phyloP scores from a whole-genome alignment of 1,140 invertebrate genomes.

The Mylabris phalerata region DNA sequence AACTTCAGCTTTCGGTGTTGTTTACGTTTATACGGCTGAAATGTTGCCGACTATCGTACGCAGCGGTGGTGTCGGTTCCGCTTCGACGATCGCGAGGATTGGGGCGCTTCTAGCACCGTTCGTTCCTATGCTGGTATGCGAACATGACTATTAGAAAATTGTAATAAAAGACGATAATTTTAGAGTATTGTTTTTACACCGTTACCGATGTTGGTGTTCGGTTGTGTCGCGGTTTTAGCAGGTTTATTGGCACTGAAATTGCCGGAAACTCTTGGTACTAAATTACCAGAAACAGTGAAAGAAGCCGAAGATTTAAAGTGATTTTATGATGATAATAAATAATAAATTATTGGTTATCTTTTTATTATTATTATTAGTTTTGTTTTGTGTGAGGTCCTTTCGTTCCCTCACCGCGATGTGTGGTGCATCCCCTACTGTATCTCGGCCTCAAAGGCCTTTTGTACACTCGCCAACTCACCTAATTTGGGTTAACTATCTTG shows the following conservation, averaged over 20 bases:
- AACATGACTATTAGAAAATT: conserved; percentile 1
- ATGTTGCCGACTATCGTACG: conserved; percentile 54
- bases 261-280: conserved; percentile 54
- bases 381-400: no score
- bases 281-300: conserved; percentile 51
- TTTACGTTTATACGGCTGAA: conserved; percentile 57
- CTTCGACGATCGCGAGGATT: conserved; percentile 53
- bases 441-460: no score
- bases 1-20: conserved; percentile 53
- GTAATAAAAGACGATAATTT: conserved; percentile 18
- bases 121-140: conserved; percentile 49
- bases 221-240: conserved; percentile 45
- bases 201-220: conserved; percentile 52
- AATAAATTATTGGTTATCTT: background rate
- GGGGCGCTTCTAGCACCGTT: conserved; percentile 58
- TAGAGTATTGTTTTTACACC: conserved; percentile 46
- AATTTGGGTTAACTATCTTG: no score
- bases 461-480: no score
- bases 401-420: no score
- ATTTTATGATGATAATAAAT: background rate
- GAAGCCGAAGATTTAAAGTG: conserved; percentile 35
- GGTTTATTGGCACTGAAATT: conserved; percentile 47
- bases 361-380: no score
- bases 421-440: no score
- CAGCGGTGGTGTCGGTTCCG: conserved; percentile 51